Percentiles rank a stretch among this genome's conserved stretches.
Evolutionary conservation across 1,140 invertebrate genomes (phyloP).

Genomic region (Drosophila funebris): DNA sequence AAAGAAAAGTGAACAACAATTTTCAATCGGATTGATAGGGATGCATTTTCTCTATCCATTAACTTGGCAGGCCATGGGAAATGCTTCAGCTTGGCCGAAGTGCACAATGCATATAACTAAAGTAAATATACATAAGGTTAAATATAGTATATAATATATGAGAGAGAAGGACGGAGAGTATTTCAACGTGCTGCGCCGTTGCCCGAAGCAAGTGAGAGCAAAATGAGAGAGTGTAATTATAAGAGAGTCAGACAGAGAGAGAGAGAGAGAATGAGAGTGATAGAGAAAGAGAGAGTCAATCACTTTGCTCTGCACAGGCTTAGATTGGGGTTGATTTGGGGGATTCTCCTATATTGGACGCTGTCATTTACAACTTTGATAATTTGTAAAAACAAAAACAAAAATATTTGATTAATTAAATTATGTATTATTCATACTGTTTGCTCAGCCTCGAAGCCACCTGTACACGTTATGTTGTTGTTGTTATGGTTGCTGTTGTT

Average conservation of each 20-base stretch:
- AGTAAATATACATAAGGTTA: conserved; percentile 42
- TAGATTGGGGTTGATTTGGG: not conserved
- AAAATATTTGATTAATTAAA: conserved; percentile 78
- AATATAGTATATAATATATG: conserved; percentile 10
- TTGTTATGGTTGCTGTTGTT: conserved; percentile 37
- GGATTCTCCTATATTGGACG: conserved; percentile 22
- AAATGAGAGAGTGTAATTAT: conserved; percentile 15
- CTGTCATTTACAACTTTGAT: conserved; percentile 58
- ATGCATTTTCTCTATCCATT: conserved; percentile 14
- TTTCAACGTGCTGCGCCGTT: conserved; percentile 39
- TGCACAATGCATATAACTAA: conserved; percentile 46
- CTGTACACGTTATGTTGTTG: conserved; percentile 58
- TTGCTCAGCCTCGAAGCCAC: conserved; percentile 77
- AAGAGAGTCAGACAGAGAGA: not conserved
- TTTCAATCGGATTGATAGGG: not conserved
- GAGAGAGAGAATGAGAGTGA: not conserved
- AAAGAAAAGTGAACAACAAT: not conserved
- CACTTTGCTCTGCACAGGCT: conserved; percentile 45
- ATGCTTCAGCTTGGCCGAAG: conserved; percentile 61
- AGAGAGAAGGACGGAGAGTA: conserved; percentile 11
- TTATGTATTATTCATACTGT: conserved; percentile 82
- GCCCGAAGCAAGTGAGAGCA: conserved; percentile 34
- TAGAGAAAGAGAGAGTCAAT: not conserved
- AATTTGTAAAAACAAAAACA: conserved; percentile 59
- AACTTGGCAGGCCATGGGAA: not conserved